Base-by-base conservation (phyloP, 2,113 vertebrate genomes). In the Strigops habroptila region DNA sequence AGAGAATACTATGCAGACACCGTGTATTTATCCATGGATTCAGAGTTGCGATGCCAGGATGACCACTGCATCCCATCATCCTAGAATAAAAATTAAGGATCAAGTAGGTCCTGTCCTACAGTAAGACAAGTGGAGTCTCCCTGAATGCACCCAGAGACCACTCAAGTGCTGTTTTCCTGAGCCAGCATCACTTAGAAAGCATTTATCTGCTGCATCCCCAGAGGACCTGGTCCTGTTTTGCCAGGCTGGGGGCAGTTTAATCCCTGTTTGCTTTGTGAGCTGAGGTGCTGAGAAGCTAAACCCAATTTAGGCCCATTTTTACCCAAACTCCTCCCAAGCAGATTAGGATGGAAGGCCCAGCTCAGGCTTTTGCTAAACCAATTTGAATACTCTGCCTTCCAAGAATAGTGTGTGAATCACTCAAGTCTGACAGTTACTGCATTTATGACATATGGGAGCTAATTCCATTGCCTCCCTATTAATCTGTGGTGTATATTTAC, bases 11-110 rank as follows among this genome's bases (percentile, higher is more conserved):
- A 2, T 1, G 15, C 39, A 39, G 64, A 37, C 17, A 6, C 33
- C 8, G 30, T 0, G 0, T 3, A 5, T 5, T 59, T 48, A 46
- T 21, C 37, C 27, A 4, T 3, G 5, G 43, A 7, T 23, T 55
- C 39, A 46, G 35, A 4, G 21, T 9, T 25, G 15, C n/a, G 41
- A 4, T 23, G 25, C 63, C 49, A 44, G 30, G 48, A 5, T 10
- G 17, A 13, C 15, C 28, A 9, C 57, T 69, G 67, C 60, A 57
- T 30, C 79, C 69, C 41, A 19, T 2, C 37, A 48, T 6, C 37
- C 75, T 39, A 33, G 17, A 76, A 53, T 0, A 75, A 16, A 43
- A 23, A 33, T 7, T 21, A 16, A 49, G 35, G 67, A 78, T 43
- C 49, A 22, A 46, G 28, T 6, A 70, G 49, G 43, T 39, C 43